phyloP scores from a whole-genome alignment of 1,140 invertebrate genomes.

The Aphis craccivora region DNA sequence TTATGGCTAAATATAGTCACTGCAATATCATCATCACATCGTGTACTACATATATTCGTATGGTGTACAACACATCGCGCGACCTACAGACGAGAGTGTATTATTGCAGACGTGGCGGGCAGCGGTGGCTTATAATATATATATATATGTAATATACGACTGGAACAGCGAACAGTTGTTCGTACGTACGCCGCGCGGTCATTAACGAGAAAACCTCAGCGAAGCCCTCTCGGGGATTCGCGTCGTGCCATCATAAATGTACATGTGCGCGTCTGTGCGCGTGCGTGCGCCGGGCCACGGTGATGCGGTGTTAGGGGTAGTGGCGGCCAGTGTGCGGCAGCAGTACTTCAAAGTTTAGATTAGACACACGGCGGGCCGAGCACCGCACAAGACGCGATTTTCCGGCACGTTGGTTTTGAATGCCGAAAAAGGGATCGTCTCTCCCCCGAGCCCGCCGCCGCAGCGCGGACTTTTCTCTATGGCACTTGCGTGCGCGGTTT shows the following conservation, averaged over 20 bases:
- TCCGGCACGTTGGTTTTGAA: constrained; percentile 30
- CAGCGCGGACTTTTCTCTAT: constrained; percentile 12
- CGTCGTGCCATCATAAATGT: background rate
- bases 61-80: too few relatives aligned
- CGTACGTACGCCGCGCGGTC: background rate
- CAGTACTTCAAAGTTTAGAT: constrained; percentile 43
- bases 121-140: too few relatives aligned
- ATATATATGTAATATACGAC: too few relatives aligned
- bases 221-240: constrained; percentile 14
- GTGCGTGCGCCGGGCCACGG: too few relatives aligned
- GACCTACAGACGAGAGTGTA: too few relatives aligned
- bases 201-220: constrained; percentile 36
- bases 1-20: too few relatives aligned
- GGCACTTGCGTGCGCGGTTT: constrained; percentile 44
- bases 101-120: too few relatives aligned
- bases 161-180: background rate
- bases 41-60: too few relatives aligned
- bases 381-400: constrained; percentile 49
- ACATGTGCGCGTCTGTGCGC: background rate
- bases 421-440: constrained; percentile 30
- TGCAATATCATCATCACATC: too few relatives aligned
- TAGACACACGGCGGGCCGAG: constrained; percentile 34
- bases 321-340: background rate
- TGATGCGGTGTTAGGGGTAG: background rate
- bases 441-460: background rate